Conservation (phyloP, 2,888 invertebrate genomes). For the Drosophila prostipennis region DNA sequence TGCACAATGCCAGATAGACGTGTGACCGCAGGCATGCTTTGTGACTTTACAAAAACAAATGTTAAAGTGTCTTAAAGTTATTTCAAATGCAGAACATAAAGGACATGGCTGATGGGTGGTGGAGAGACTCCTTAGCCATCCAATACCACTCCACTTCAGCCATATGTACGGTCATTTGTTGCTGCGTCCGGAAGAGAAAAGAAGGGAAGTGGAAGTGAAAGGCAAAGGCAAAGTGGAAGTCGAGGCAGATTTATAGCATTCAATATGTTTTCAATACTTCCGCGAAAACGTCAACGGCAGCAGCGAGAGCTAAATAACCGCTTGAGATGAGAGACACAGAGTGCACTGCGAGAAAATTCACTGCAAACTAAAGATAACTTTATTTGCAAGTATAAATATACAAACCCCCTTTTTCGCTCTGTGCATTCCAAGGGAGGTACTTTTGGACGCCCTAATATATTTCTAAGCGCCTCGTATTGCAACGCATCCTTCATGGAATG, state of each 20-base stretch:
- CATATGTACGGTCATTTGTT: conserved; percentile 45
- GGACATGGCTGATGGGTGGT: background rate
- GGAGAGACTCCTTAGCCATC: too few species aligned
- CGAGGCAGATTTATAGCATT: conserved; percentile 65
- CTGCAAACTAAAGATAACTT: too few species aligned
- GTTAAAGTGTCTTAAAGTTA: background rate
- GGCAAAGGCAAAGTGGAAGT: conserved; percentile 5
- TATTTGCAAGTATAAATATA: too few species aligned
- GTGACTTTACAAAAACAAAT: too few species aligned
- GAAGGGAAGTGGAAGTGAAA: conserved; percentile 1
- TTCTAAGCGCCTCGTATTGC: conserved; percentile 52
- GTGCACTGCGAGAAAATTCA: background rate
- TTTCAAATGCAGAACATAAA: background rate
- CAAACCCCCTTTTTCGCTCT: background rate
- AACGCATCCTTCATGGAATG: conserved; percentile 56
- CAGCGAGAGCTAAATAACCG: conserved; percentile 43
- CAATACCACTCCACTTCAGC: conserved; percentile 6
- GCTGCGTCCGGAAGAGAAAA: conserved; percentile 15
- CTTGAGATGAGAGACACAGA: conserved; percentile 5
- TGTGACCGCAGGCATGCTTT: too few species aligned
- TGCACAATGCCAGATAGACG: too few species aligned
- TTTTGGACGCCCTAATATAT: conserved; percentile 32
- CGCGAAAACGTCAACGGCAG: conserved; percentile 58
- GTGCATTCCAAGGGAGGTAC: conserved; percentile 1
- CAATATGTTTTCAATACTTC: conserved; percentile 71